Percentiles rank a stretch among this genome's conserved stretches.
These are phyloP conservation scores for Muntiacus muntjak DNA, from an alignment of 2,113 vertebrate genomes.

Conservation along the genomic window DNA sequence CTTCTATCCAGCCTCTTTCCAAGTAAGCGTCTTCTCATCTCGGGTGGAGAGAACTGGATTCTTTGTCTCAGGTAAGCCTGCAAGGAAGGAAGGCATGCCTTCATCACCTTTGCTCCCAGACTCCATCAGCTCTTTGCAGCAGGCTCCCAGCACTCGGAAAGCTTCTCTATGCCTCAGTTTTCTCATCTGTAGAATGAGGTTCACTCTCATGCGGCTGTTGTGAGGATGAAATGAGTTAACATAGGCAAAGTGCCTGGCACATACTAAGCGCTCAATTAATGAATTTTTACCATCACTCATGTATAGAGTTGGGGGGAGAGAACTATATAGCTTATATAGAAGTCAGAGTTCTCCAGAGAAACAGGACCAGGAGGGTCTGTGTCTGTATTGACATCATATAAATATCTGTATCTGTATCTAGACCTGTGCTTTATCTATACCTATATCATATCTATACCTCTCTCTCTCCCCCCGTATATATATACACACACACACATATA, in stretches of 20 bases:
- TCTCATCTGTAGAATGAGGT: background rate
- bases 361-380: background rate
- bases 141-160: background rate
- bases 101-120: background rate
- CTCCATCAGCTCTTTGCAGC: background rate
- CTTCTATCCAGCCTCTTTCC: background rate
- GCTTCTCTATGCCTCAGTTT: background rate
- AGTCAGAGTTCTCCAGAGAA: background rate
- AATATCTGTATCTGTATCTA: background rate
- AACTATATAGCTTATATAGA: background rate
- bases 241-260: background rate
- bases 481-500: rapidly evolving
- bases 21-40: background rate
- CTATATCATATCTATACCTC: background rate
- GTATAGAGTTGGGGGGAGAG: background rate
- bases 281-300: background rate
- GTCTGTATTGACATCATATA: background rate
- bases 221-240: background rate
- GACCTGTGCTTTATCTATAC: background rate
- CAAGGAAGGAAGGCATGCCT: background rate
- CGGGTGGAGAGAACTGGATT: background rate
- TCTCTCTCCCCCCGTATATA: background rate
- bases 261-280: background rate
- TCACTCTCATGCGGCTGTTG: background rate
- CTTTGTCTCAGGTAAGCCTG: background rate